Evolutionary conservation across 2,113 vertebrate species (phyloP).

Genomic region (Coturnix japonica): DNA sequence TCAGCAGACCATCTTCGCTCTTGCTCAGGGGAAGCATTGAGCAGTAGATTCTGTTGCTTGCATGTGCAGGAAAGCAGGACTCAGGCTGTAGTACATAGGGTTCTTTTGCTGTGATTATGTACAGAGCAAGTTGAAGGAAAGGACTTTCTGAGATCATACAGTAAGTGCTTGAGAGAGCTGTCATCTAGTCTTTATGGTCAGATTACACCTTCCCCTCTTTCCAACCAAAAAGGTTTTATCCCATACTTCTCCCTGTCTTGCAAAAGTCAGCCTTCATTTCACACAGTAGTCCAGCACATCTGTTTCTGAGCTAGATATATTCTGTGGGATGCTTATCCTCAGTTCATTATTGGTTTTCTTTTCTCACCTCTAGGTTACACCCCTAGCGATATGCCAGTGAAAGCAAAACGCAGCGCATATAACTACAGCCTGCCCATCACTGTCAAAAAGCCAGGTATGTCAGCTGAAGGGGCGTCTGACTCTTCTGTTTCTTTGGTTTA

Average conservation of each 20-base stretch:
- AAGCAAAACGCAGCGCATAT: constrained; percentile 93
- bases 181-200: background rate
- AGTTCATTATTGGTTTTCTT: background rate
- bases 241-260: background rate
- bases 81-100: accelerated
- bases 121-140: background rate
- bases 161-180: background rate
- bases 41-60: background rate
- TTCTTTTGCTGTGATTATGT: background rate
- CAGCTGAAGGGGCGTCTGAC: background rate
- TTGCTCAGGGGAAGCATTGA: background rate
- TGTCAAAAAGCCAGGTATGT: constrained; percentile 88
- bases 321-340: background rate
- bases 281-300: background rate
- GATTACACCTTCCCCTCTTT: background rate
- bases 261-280: background rate
- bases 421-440: constrained; percentile 93
- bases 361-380: constrained; percentile 79
- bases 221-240: background rate
- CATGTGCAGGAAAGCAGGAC: background rate
- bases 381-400: constrained; percentile 88
- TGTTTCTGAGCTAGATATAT: background rate
- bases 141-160: background rate
- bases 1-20: background rate
- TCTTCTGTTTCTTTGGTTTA: background rate